Base-by-base conservation (phyloP, 2,797 vertebrate genomes). In the Caiman crocodilus region DNA sequence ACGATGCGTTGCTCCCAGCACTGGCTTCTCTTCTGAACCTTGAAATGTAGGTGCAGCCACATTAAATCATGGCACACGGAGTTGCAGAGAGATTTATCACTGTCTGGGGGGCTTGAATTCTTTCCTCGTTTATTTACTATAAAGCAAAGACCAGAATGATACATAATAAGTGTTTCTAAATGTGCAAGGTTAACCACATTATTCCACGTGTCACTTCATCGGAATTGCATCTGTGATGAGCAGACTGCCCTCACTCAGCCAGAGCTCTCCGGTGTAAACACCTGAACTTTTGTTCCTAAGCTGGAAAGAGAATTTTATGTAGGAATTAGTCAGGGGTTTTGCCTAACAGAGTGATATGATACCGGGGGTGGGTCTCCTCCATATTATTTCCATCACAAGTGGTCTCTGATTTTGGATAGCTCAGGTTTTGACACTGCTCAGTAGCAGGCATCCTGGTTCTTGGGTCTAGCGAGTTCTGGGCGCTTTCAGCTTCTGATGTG, bases 241-340 rank as follows among this genome's bases (percentile, higher is more conserved):
- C 94, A 93, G 79, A 87, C 90, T 94, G 92, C 86, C 94, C 76
- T 82, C 84, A 84, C 76, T 23, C 94, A 90, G 92, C 91, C 76
- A 71, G 88, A 26, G 55, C 32, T 85, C 90, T 81, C 76, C 81
- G 89, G 58, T 35, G 20, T 91, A 84, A 93, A 91, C 64, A 85
- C 82, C 83, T 32, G 64, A 64, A 76, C 69, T 90, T 56, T 76
- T 85, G 89, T 73, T 91, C 76, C 56, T 26, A 79, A 80, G 21
- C 84, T 88, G 77, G 90, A 89, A 92, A 75, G 75, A 30, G 28
- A 15, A 50, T 74, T 91, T 85, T 89, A 65, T 8, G 69, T 73
- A 14, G 14, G 14, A 25, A 21, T 20, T 7, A 14, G 35, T 21
- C 11, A 35, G 32, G 20, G 23, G 20, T 69, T 69, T 69, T 69